Base-by-base conservation (phyloP, 2,888 invertebrate species). In the Hermodice carunculata region DNA sequence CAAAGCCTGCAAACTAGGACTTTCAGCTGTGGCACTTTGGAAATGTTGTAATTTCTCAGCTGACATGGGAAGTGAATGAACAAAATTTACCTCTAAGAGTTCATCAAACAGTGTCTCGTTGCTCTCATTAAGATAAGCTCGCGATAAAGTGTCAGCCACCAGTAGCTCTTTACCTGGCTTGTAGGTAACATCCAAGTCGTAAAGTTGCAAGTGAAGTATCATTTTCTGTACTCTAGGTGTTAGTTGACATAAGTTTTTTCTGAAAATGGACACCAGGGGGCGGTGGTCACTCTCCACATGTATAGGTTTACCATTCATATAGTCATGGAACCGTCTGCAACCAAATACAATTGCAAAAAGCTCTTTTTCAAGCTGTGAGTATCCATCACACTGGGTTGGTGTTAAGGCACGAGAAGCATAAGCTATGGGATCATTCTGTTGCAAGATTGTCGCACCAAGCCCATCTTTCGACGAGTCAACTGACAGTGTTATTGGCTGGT, bases 381-480 rank as follows among this genome's bases (percentile, higher is more conserved):
- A 77, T 17, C 44, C 6, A 6, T 61, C 63, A 8, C 42, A 28
- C 61, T 77, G 76, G 14, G 71, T 64, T 28, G 58, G 53, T 1
- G 72, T 74, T 6, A 78, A 52, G 1, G 74, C 53, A 63, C 73
- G 73, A 0, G 75, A 76, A 24, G 77, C 75, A 54, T 66, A 78
- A 1, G 67, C 66, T 2, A 77, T 64, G 0, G 71, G 75, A 40
- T 46, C 60, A 6, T 59, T 66, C n/a, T 76, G 61, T 51, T 78
- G 77, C 8, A 78, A 24, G 1, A 78, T 48, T 1, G 32, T 62
- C 11, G 74, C 74, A n/a, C 78, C 74, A 4, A 78, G 49, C 1
- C 74, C 76, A 53, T 62, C 63, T 1, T 34, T 40, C 17, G 57
- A 57, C n/a, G 62, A 54, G 48, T 62, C 62, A 6, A 40, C 31